Evolutionary conservation across 2,797 vertebrate species (phyloP), one percentile per base, ranked within the genome.

Genomic region (Miichthys miiuy): DNA sequence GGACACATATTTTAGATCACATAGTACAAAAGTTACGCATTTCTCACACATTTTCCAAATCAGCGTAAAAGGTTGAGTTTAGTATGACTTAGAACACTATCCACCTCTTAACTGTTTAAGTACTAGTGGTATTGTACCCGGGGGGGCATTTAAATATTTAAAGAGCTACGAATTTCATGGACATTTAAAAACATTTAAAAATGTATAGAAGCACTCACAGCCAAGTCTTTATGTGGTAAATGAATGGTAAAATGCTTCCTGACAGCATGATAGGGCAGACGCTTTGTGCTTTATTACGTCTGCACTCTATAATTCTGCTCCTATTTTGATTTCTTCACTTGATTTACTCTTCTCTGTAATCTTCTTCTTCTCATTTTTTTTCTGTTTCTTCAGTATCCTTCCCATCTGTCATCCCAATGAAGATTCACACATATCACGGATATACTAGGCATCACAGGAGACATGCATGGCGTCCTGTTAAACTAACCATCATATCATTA

Each of bases 101-200:
- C 57, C 57, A 68, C 38, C 42, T 77, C 77, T 81, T 64, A 75
- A 73, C 75, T 78, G 23, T 76, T 80, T 61, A 80, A 76, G 52
- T 68, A 57, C 48, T 41, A 17, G 56, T 1, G 0, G 55, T 66
- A 72, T 72, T 63, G 54, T n/a, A 52, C 76, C 64, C 12, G 1
- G n/a, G 1, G n/a, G 27, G 81, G 72, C 51, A 65, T 62, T 60
- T 68, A 5, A 5, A 82, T 75, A 17, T 82, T 80, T 80, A 78
- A 86, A 72, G 52, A 0, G 2, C 34, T 73, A 17, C 1, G 1
- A 51, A 71, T 74, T 80, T 75, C 80, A 73, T 23, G 8, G 50
- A 60, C 11, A 0, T 87, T 81, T 72, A 47, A 48, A 44, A 74
- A 75, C 55, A 38, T 1, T 30, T 30, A 30, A 30, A 30, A 77